phyloP scores from a whole-genome alignment of 2,888 invertebrate genomes.

The Dryobotodes eremita region DNA sequence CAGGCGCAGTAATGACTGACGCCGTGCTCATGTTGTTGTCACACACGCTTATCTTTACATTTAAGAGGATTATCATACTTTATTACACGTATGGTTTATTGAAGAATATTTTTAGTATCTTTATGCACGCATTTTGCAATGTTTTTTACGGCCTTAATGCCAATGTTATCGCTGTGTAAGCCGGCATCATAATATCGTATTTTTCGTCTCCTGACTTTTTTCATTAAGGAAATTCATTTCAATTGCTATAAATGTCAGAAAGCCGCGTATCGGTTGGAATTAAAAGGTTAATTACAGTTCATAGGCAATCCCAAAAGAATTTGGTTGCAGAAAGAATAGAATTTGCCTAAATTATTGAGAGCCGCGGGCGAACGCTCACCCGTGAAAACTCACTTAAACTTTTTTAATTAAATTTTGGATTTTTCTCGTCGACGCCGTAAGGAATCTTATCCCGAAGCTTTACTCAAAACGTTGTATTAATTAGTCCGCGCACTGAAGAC shows the following conservation, averaged over 20 bases:
- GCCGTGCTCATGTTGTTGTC: slow-evolving; percentile 51
- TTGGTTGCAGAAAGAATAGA: slow-evolving; percentile 81
- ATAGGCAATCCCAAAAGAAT: slow-evolving; percentile 74
- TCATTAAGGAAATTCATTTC: slow-evolving; percentile 34
- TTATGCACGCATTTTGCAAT: slow-evolving; percentile 9
- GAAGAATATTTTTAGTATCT: slow-evolving; percentile 32
- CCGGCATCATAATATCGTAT: slow-evolving; percentile 3
- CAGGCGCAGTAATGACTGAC: slow-evolving; percentile 71
- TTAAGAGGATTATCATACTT: slow-evolving; percentile 53
- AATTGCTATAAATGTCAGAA: slow-evolving; percentile 55
- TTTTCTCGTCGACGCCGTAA: slow-evolving; percentile 82
- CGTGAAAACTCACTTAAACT: slow-evolving; percentile 90
- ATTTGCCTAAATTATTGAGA: slow-evolving; percentile 86
- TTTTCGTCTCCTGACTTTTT: slow-evolving; percentile 10
- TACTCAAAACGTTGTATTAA: slow-evolving; percentile 89
- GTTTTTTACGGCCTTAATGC: slow-evolving; percentile 22
- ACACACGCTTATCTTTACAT: slow-evolving; percentile 58
- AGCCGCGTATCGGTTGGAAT: slow-evolving; percentile 62
- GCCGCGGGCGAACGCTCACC: slow-evolving; percentile 83
- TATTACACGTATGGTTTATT: slow-evolving; percentile 39
- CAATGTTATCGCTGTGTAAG: slow-evolving; percentile 25
- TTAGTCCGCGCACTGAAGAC: slow-evolving; percentile 83
- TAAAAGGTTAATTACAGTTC: slow-evolving; percentile 76
- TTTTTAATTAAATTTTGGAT: slow-evolving; percentile 90
- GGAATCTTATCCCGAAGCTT: slow-evolving; percentile 84